Percentiles rank a stretch among this genome's conserved stretches.
These are phyloP conservation scores for Hippocampus kuda DNA, from an alignment of 2,797 vertebrate genomes.

Conservation along the genomic window DNA sequence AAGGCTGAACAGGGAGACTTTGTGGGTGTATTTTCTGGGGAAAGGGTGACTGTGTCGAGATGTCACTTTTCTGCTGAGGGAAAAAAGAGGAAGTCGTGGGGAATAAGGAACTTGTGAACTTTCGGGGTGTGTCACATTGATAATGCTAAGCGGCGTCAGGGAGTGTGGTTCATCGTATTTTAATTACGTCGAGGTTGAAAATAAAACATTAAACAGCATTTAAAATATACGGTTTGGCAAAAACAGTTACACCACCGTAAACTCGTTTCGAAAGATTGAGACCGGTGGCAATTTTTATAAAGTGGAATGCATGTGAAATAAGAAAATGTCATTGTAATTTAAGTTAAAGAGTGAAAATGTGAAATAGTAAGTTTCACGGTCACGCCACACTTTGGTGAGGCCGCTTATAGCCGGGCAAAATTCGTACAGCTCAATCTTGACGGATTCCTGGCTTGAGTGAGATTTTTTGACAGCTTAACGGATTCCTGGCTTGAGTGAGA, in stretches of 20 bases:
- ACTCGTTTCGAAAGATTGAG: neutral
- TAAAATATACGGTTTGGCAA: neutral
- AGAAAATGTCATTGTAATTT: neutral
- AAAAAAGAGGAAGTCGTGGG: conserved; percentile 39
- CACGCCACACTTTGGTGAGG: neutral
- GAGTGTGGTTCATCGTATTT: neutral
- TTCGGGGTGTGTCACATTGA: neutral
- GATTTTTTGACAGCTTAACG: neutral
- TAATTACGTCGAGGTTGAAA: too few species aligned
- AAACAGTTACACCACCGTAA: neutral
- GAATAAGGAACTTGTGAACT: neutral
- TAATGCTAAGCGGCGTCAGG: neutral
- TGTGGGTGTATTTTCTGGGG: conserved; percentile 5
- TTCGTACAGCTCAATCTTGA: neutral
- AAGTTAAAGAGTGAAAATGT: neutral
- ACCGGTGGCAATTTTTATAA: neutral
- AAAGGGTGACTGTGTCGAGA: conserved; percentile 8
- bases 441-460: neutral
- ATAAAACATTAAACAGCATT: neutral
- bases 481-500: neutral
- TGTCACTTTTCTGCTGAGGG: conserved; percentile 12
- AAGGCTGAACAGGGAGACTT: conserved; percentile 27
- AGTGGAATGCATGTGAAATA: neutral
- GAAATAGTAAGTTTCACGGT: too few species aligned
- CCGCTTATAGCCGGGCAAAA: neutral